Base-by-base conservation (phyloP, 2,113 vertebrate genomes). In the Pterocles burchelli region DNA sequence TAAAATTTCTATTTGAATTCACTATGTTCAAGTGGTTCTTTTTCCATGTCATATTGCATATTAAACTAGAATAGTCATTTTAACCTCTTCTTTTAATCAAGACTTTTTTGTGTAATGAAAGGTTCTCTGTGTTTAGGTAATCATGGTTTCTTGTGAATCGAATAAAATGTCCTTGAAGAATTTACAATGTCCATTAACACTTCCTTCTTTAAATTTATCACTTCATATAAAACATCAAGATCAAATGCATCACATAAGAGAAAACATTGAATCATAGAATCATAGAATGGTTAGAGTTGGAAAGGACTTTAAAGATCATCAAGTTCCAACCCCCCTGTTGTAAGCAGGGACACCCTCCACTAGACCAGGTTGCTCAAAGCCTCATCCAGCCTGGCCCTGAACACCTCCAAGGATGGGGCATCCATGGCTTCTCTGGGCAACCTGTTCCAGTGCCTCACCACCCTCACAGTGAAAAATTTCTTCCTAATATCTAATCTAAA, bases 31-130 rank as follows among this genome's bases (percentile, higher is more conserved):
- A 67, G 57, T 24, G 8, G 21, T 21, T 63, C 8, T 67, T 95
- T 74, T 78, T 33, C 33, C 26, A 43, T 57, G 58, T 72, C 21
- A 36, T 79, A 77, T 17, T 88, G 29, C 33, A 51, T 74, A 77
- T 83, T 83, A 77, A 88, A 61, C 20, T 62, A 49, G 21, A 94
- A 65, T 22, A 88, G 85, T 52, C 0, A 63, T 85, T 83, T 91
- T 88, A 17, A 90, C 33, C 26, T 87, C 34, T 90, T 86, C 24
- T 89, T 91, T 88, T 87, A 89, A 89, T 75, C 46, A 85, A 68
- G 68, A 28, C 8, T 3, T 71, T 73, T 61, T 20, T 41, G 6
- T 46, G 5, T 29, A 58, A 72, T 61, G 45, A 79, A 72, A 68
- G 15, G 46, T 51, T 57, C 9, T 43, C 34, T 59, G 31, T 94